Evolutionary conservation across 2,797 vertebrate genomes (phyloP).

Genomic region (Spinibarbus caldwelli): DNA sequence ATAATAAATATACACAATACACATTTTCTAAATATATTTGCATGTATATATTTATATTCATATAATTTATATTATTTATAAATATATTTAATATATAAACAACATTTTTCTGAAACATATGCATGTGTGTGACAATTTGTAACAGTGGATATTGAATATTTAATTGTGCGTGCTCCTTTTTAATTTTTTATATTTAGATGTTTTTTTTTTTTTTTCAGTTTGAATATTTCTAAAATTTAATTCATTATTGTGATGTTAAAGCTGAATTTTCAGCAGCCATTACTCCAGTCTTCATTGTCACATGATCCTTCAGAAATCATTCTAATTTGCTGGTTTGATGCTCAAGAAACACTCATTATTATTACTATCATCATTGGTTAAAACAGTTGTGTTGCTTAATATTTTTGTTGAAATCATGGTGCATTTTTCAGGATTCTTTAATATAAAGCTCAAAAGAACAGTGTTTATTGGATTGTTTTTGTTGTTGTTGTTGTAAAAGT

Average conservation of each 20-base stretch:
- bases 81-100: too few relatives aligned
- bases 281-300: neutral
- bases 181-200: neutral
- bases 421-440: neutral
- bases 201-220: neutral
- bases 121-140: too few relatives aligned
- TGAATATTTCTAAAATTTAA: neutral
- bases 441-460: neutral
- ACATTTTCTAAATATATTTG: too few relatives aligned
- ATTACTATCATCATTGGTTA: neutral
- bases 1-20: too few relatives aligned
- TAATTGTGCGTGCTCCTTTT: neutral
- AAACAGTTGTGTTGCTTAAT: neutral
- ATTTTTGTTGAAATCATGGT: neutral
- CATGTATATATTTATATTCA: too few relatives aligned
- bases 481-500: neutral
- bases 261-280: neutral
- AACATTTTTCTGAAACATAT: too few relatives aligned
- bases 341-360: neutral
- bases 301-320: neutral
- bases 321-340: neutral
- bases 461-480: neutral
- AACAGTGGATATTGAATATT: neutral
- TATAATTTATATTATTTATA: too few relatives aligned
- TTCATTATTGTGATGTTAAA: neutral